phyloP scores from a whole-genome alignment of 2,888 invertebrate species.

The Machimus atricapillus region DNA sequence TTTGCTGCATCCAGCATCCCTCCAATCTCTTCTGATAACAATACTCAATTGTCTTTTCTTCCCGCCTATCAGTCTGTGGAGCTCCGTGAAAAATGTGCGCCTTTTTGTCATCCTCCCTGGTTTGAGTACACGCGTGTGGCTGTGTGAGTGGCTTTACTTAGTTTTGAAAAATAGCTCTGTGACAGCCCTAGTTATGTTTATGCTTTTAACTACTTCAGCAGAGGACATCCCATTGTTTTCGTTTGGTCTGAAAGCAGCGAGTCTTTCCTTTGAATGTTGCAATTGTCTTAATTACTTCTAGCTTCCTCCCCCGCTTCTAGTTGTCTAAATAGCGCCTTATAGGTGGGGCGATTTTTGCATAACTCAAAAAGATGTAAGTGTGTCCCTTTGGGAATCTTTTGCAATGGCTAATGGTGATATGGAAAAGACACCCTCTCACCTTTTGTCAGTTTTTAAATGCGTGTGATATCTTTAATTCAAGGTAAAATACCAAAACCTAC shows the following conservation, averaged over 20 bases:
- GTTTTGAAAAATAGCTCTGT: slow-evolving; percentile 4
- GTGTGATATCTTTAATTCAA: not conserved
- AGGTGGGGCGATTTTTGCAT: not conserved
- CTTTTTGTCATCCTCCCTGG: not conserved
- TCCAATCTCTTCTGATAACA: not conserved
- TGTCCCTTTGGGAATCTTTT: not conserved
- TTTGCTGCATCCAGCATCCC: not conserved
- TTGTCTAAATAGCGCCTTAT: not conserved
- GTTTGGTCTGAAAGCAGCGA: not conserved
- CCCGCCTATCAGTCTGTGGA: slow-evolving; percentile 18
- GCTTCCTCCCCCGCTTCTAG: not conserved
- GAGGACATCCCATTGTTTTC: slow-evolving; percentile 5
- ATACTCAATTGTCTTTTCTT: slow-evolving; percentile 31
- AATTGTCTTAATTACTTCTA: not conserved
- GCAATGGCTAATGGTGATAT: not conserved
- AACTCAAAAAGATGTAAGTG: not conserved
- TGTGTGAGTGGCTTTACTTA: slow-evolving; percentile 10
- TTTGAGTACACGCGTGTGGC: not conserved
- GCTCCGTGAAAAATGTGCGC: slow-evolving; percentile 23
- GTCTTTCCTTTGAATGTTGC: not conserved
- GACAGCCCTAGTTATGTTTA: slow-evolving; percentile 14
- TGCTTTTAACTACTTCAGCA: slow-evolving; percentile 15
- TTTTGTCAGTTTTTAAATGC: not conserved
- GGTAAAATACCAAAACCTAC: not conserved
- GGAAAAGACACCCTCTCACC: not conserved